Evolutionary conservation across 1,140 invertebrate genomes (phyloP).

Genomic region (Caenorhabditis inopinata): DNA sequence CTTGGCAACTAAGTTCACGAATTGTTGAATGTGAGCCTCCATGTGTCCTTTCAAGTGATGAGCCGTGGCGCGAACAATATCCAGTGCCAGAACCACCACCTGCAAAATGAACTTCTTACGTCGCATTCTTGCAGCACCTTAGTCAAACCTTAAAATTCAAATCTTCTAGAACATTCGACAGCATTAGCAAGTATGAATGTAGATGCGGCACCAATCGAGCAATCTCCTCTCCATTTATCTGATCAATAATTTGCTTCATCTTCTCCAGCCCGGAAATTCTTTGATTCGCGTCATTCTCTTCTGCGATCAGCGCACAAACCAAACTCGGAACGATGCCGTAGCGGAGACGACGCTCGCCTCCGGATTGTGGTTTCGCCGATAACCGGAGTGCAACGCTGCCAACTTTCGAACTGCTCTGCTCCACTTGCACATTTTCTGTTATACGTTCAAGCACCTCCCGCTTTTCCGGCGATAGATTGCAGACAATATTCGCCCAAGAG

Average conservation of each 20-base stretch:
- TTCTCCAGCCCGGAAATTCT: constrained; percentile 39
- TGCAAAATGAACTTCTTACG: not conserved
- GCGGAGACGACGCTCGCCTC: constrained; percentile 39
- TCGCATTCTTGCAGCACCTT: not conserved
- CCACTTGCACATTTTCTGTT: constrained; percentile 2
- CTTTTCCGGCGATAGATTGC: not conserved
- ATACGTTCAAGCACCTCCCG: not conserved
- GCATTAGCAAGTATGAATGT: constrained; percentile 39
- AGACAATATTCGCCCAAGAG: not conserved
- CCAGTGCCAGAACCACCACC: constrained; percentile 42
- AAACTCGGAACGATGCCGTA: constrained; percentile 45
- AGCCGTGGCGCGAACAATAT: constrained; percentile 42
- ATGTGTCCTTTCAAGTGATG: constrained; percentile 38
- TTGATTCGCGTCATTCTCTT: constrained; percentile 42
- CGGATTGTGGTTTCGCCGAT: constrained; percentile 28
- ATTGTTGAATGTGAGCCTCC: constrained; percentile 48
- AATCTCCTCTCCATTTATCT: constrained; percentile 35
- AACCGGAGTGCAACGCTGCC: not conserved
- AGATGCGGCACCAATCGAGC: constrained; percentile 43
- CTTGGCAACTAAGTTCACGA: constrained; percentile 37
- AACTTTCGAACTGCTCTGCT: not conserved
- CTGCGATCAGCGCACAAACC: constrained; percentile 26
- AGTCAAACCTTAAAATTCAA: constrained; percentile 44
- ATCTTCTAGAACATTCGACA: constrained; percentile 47
- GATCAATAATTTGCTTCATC: constrained; percentile 43